Percentiles rank a stretch among this genome's conserved stretches.
Conservation (phyloP, 2,797 vertebrate species). For the Corythornis leucogaster region DNA sequence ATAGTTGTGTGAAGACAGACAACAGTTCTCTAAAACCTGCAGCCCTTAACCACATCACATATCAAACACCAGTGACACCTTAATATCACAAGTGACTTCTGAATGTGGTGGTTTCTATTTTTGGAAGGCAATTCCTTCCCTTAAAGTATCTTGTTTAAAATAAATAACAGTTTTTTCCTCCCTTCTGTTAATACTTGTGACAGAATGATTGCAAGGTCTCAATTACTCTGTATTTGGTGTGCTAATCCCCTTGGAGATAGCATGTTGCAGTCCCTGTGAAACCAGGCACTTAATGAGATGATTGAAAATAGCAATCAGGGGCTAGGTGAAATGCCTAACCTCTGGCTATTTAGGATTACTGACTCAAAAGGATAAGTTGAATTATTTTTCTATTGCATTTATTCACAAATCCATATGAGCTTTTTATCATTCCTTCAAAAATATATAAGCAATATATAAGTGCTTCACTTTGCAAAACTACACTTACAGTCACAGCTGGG, state of each 20-base stretch:
- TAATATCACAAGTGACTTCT: not conserved
- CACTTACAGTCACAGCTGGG: not conserved
- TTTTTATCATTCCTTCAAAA: not conserved
- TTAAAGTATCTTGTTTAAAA: not conserved
- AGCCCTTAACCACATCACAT: not conserved
- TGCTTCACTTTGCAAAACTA: not conserved
- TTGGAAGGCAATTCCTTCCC: not conserved
- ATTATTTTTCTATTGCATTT: not conserved
- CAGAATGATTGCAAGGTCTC: not conserved
- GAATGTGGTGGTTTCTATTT: not conserved
- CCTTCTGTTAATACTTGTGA: not conserved
- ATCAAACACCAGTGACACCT: not conserved
- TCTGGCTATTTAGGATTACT: not conserved
- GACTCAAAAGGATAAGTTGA: not conserved
- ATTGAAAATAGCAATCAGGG: not conserved
- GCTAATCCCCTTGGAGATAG: not conserved
- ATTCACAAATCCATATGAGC: not conserved
- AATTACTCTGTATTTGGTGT: not conserved
- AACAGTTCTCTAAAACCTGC: not conserved
- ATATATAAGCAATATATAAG: not conserved
- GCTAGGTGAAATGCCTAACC: not conserved
- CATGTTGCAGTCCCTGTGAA: not conserved
- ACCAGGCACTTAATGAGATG: not conserved
- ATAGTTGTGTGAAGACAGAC: not conserved
- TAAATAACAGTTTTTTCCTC: not conserved